These are phyloP conservation scores for Mobula birostris DNA, from an alignment of 2,113 vertebrate genomes.

Conservation along the genomic window DNA sequence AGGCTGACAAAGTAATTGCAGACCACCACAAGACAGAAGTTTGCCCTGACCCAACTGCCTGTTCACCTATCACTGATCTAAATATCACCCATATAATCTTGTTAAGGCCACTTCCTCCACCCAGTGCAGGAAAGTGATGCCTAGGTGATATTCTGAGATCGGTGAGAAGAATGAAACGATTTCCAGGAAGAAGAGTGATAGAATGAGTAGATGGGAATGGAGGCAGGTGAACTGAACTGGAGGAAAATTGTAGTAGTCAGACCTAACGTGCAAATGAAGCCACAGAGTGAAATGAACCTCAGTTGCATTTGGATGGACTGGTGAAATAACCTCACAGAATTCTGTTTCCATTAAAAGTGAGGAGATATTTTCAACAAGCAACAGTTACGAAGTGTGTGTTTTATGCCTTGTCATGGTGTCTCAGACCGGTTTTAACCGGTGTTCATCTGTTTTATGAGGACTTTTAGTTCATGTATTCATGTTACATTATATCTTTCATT, in stretches of 20 bases:
- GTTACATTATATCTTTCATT: not conserved
- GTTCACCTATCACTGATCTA: not conserved
- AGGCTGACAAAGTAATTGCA: not conserved
- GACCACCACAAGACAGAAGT: not conserved
- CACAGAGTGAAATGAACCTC: not conserved
- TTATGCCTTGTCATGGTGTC: not conserved
- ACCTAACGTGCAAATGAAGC: not conserved
- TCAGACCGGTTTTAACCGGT: not conserved
- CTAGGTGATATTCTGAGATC: not conserved
- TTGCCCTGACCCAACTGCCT: not conserved
- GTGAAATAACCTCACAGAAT: too few species aligned
- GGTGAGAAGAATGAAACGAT: not conserved
- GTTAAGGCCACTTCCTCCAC: not conserved
- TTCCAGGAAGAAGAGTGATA: not conserved
- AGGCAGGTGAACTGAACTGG: not conserved
- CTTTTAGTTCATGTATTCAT: not conserved
- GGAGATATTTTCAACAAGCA: too few species aligned
- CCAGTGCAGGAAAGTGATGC: not conserved
- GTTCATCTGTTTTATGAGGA: not conserved
- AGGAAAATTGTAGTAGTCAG: not conserved
- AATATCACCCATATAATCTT: not conserved
- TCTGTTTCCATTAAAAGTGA: too few species aligned
- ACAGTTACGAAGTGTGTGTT: too few species aligned
- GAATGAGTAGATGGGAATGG: not conserved
- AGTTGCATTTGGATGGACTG: not conserved